Base-by-base conservation (phyloP, 2,113 vertebrate genomes). In the Rutilus rutilus region DNA sequence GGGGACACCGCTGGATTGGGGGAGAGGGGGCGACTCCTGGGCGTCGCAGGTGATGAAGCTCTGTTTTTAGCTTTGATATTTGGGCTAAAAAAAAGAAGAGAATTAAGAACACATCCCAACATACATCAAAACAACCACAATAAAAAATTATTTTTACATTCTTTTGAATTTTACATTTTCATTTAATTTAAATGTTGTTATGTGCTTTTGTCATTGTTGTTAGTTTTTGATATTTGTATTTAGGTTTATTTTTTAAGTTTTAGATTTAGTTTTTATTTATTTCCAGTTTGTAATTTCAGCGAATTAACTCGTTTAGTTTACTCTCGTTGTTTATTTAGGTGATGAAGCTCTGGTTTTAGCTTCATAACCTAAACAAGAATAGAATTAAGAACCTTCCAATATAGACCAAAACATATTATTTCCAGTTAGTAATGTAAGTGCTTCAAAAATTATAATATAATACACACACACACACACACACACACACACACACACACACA, bases 21-120 rank as follows among this genome's bases (percentile, higher is more conserved):
- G 15, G 97, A 98, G 0, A 96, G 90, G 0, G 96, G 95, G 17
- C 95, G 95, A 62, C 93, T 94, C 88, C 94, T 97, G 60, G 96
- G 93, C 6, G 95, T 91, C 0, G 95, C 95, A 0, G 97, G 97
- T 0, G 97, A 97, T 0, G 96, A 93, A 23, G 96, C 95, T 87
- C 96, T 94, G 87, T 95, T 96, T 92, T 94, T 97, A 86, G 92
- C 90, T 80, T 94, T 94, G 0, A 94, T 92, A 85, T 96, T 96
- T 90, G 92, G 93, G 86, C 82, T 86, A 67, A 75, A 83, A 57
- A 59, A 52, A 27, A 77, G 7, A 60, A 73, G 9, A 47, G 2
- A 79, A 6, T 50, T 47, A 7, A 54, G 50, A 21, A 52, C 17
- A 77, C 45, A 71, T 42, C 8, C 33, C 8, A 69, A 10, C 9